A percentile compares a stretch with the other conserved stretches of the same genome.
These are phyloP conservation scores for Acronicta aceris DNA, from an alignment of 2,888 invertebrate genomes.

Conservation along the genomic window DNA sequence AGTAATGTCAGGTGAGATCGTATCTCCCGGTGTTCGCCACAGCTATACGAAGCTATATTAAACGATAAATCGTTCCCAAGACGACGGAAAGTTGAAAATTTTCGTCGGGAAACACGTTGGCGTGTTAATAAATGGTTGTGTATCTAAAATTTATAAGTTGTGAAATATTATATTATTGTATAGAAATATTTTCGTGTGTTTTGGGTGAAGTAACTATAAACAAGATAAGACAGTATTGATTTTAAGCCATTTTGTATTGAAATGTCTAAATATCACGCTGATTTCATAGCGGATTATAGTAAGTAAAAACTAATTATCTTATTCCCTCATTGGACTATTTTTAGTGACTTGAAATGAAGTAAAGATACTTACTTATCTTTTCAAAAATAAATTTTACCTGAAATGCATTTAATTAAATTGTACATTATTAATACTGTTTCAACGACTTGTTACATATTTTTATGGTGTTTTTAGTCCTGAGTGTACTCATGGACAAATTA, in stretches of 20 bases:
- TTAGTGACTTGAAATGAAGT: too few relatives aligned
- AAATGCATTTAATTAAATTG: too few relatives aligned
- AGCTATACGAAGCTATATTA: conserved; percentile 56
- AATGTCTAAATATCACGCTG: too few relatives aligned
- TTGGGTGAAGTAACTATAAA: conserved; percentile 1
- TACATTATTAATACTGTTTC: neutral
- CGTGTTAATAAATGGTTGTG: conserved; percentile 55
- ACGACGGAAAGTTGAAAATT: conserved; percentile 60
- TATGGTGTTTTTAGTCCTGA: neutral
- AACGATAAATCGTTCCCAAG: conserved; percentile 60
- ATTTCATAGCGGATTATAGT: neutral
- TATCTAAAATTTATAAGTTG: conserved; percentile 51
- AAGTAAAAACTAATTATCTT: too few relatives aligned
- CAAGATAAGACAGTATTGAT: neutral
- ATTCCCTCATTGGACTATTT: too few relatives aligned
- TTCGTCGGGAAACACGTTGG: conserved; percentile 52
- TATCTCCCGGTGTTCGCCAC: conserved; percentile 42
- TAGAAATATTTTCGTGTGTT: conserved; percentile 20
- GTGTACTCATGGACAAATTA: neutral
- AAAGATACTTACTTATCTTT: too few relatives aligned
- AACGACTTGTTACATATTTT: neutral
- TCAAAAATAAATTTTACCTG: too few relatives aligned
- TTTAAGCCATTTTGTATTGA: neutral
- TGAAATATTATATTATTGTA: conserved; percentile 46
- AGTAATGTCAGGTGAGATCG: conserved; percentile 44